Evolutionary conservation across 2,888 invertebrate genomes (phyloP).

Genomic region (Craniophora ligustri): DNA sequence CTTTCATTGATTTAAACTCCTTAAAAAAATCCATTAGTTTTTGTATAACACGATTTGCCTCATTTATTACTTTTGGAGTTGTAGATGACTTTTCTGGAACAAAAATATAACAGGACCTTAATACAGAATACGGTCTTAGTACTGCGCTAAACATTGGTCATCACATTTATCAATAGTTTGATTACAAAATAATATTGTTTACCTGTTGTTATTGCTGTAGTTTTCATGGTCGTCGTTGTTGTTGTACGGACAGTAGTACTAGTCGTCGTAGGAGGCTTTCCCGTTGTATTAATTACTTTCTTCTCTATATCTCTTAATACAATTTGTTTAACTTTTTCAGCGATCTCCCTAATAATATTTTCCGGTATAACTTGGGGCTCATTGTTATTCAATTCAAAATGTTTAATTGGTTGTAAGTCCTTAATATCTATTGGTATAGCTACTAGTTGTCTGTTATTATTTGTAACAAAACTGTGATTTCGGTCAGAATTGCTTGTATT

Average conservation of each 20-base stretch:
- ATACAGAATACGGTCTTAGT: too few relatives aligned
- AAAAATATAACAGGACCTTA: too few relatives aligned
- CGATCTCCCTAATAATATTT: slow-evolving; percentile 69
- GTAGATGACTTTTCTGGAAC: slow-evolving; percentile 44
- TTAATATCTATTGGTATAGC: not conserved
- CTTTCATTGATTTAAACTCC: slow-evolving; percentile 62
- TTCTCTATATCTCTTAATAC: slow-evolving; percentile 70
- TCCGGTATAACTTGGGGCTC: slow-evolving; percentile 13
- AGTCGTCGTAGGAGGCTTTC: slow-evolving; percentile 15
- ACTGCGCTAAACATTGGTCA: too few relatives aligned
- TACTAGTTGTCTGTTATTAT: not conserved
- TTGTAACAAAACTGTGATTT: not conserved
- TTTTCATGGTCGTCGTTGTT: slow-evolving; percentile 9
- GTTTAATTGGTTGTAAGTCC: not conserved
- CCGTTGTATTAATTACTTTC: slow-evolving; percentile 37
- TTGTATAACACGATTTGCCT: slow-evolving; percentile 57
- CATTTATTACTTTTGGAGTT: slow-evolving; percentile 32
- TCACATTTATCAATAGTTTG: not conserved
- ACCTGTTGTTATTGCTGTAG: slow-evolving; percentile 14
- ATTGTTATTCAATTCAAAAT: not conserved
- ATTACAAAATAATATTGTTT: not conserved
- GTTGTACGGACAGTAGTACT: slow-evolving; percentile 30
- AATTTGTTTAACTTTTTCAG: slow-evolving; percentile 70
- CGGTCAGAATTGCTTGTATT: not conserved
- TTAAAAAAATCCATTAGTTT: slow-evolving; percentile 69